A percentile compares a stretch with the other conserved stretches of the same genome.
These are phyloP conservation scores for Ifrita kowaldi DNA, from an alignment of 2,113 vertebrate genomes.

Conservation along the genomic window DNA sequence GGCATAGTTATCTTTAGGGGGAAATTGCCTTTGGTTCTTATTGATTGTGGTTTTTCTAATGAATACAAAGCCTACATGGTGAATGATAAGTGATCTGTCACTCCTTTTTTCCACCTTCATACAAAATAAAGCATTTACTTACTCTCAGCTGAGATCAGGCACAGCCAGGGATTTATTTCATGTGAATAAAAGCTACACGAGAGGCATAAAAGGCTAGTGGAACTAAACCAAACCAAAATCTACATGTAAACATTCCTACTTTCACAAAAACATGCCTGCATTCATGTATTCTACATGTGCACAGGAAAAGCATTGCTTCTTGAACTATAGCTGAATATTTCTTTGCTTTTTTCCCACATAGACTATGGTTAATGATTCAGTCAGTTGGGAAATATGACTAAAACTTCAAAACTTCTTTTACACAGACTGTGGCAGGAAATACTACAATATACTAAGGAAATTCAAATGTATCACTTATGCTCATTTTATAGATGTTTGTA, in stretches of 20 bases:
- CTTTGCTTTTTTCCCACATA: not conserved
- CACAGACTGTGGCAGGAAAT: not conserved
- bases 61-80: not conserved
- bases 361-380: not conserved
- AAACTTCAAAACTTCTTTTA: not conserved
- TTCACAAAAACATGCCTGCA: not conserved
- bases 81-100: slow-evolving; percentile 8
- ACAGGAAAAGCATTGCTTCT: not conserved
- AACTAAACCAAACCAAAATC: not conserved
- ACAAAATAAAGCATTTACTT: not conserved
- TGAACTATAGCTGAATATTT: not conserved
- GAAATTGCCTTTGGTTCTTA: slow-evolving; percentile 4
- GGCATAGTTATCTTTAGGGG: not conserved
- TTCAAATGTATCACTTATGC: not conserved
- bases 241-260: not conserved
- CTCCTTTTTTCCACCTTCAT: not conserved
- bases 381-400: not conserved
- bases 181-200: not conserved
- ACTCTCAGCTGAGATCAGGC: not conserved
- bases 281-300: rapidly evolving
- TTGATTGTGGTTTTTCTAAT: slow-evolving; percentile 1
- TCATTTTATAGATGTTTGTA: not conserved
- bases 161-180: not conserved
- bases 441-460: not conserved
- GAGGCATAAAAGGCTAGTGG: not conserved